Percentiles rank a stretch among this genome's conserved stretches.
Conservation (phyloP, 2,113 vertebrate species). For the Corythaixoides concolor region DNA sequence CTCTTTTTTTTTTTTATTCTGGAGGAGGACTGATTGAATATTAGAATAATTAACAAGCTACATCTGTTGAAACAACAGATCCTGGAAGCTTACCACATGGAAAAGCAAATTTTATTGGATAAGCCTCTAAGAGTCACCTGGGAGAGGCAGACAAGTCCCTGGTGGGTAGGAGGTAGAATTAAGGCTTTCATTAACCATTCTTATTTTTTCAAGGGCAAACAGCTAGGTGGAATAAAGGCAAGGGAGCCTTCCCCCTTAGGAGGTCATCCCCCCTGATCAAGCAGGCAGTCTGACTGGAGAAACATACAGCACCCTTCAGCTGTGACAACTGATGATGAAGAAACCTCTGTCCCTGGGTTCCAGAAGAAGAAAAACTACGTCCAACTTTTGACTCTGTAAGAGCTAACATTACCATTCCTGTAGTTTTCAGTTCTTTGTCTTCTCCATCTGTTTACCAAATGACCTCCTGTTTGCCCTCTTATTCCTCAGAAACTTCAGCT, state of each 20-base stretch:
- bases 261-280: neutral
- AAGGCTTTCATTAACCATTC: neutral
- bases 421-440: neutral
- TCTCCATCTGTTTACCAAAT: neutral
- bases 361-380: neutral
- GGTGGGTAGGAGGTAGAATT: neutral
- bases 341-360: neutral
- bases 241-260: neutral
- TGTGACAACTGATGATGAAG: neutral
- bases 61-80: constrained; percentile 19
- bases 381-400: neutral
- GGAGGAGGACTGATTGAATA: neutral
- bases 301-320: neutral
- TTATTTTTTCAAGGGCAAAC: neutral
- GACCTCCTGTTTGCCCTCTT: neutral
- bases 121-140: neutral
- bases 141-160: neutral
- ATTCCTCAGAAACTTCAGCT: neutral
- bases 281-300: neutral
- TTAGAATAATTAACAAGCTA: constrained; percentile 31
- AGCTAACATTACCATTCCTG: neutral
- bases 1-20: neutral
- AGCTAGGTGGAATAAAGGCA: neutral
- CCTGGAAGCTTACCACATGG: neutral
- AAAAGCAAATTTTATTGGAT: neutral